A percentile compares a stretch with the other conserved stretches of the same genome.
Conservation (phyloP, 2,797 vertebrate species). For the Pristis pectinata region DNA sequence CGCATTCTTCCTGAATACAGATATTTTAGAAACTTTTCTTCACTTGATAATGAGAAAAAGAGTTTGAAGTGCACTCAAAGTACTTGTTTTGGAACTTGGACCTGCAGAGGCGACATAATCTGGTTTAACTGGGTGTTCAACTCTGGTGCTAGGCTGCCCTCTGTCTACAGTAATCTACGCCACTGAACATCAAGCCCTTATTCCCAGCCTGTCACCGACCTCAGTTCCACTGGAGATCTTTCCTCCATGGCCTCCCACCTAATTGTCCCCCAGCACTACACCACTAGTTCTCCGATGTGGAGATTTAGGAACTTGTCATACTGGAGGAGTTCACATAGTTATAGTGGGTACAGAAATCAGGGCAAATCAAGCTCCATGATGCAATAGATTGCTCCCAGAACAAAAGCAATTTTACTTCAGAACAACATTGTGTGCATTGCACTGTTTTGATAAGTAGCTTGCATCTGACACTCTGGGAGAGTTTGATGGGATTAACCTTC, state of each 20-base stretch:
- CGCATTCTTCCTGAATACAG: neutral
- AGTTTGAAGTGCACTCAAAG: neutral
- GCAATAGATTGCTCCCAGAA: neutral
- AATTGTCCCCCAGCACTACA: too few relatives aligned
- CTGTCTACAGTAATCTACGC: neutral
- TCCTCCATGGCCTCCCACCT: too few relatives aligned
- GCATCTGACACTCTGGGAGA: neutral
- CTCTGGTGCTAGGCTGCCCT: neutral
- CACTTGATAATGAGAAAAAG: neutral
- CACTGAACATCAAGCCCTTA: neutral
- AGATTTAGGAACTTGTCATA: too few relatives aligned
- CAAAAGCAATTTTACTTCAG: neutral
- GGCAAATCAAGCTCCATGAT: too few relatives aligned
- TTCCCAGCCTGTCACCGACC: too few relatives aligned
- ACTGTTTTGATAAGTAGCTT: neutral
- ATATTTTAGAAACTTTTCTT: neutral
- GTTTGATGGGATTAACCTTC: neutral
- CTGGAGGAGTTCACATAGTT: too few relatives aligned
- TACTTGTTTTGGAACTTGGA: neutral
- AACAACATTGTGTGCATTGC: too few relatives aligned
- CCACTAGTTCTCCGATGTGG: too few relatives aligned
- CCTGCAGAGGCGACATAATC: neutral
- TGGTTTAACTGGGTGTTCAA: neutral
- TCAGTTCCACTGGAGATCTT: too few relatives aligned
- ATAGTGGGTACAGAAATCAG: too few relatives aligned